phyloP scores from a whole-genome alignment of 2,113 vertebrate genomes.

The Dasyornis broadbenti region DNA sequence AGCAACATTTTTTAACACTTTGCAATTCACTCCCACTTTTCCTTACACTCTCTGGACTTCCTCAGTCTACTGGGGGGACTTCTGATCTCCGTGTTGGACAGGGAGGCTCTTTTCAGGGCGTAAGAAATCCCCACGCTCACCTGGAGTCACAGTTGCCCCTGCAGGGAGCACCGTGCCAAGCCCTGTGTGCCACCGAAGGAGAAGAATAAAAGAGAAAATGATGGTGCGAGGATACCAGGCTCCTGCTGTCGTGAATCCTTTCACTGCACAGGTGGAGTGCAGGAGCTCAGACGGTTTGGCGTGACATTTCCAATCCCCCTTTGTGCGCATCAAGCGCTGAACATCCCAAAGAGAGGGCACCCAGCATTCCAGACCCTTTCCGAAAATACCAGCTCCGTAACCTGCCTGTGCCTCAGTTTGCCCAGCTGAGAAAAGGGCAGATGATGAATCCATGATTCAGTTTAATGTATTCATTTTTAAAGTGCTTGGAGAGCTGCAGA shows the following conservation, averaged over 20 bases:
- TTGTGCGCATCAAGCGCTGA: background rate
- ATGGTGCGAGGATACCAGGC: background rate
- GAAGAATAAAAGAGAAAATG: background rate
- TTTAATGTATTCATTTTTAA: background rate
- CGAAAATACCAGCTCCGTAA: background rate
- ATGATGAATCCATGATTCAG: background rate
- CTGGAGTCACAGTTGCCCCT: background rate
- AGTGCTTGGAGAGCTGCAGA: background rate
- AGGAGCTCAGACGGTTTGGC: background rate
- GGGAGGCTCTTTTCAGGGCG: background rate
- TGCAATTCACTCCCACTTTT: background rate
- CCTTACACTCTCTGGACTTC: background rate
- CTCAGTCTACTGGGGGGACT: background rate
- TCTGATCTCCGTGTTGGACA: background rate
- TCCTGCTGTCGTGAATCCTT: background rate
- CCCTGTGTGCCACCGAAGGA: background rate
- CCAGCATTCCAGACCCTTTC: background rate
- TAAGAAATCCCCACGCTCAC: background rate
- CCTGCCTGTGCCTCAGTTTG: background rate
- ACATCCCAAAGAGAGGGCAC: background rate
- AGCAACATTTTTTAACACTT: background rate
- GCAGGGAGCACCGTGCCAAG: background rate
- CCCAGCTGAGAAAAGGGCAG: background rate
- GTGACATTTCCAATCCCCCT: background rate
- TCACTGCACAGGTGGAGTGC: background rate